Conservation (phyloP, 2,888 invertebrate genomes). For the Nephrocerus scutellatus region DNA sequence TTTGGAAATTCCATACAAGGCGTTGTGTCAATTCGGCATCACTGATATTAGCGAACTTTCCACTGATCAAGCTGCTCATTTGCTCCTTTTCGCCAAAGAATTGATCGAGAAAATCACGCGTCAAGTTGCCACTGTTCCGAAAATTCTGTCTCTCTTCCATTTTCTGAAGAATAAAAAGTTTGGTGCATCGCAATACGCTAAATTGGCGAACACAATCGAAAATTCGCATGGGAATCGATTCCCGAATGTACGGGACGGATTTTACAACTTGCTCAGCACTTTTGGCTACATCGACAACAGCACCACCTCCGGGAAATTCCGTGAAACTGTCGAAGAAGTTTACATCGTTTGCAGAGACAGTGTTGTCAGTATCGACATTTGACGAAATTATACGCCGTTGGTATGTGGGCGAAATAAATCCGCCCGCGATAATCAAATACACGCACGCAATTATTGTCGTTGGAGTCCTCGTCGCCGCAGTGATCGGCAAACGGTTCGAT, state of each 20-base stretch:
- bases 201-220: slow-evolving; percentile 42
- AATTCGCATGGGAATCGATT: slow-evolving; percentile 43
- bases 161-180: slow-evolving; percentile 53
- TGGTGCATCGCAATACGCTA: slow-evolving; percentile 52
- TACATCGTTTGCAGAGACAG: too few species aligned
- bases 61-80: slow-evolving; percentile 38
- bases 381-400: too few species aligned
- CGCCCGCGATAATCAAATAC: too few species aligned
- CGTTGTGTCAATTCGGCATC: slow-evolving; percentile 51
- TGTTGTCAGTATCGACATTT: too few species aligned
- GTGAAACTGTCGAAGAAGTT: too few species aligned
- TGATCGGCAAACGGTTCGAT: too few species aligned
- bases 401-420: too few species aligned
- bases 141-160: slow-evolving; percentile 41
- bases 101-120: slow-evolving; percentile 42
- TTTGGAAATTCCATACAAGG: slow-evolving; percentile 50
- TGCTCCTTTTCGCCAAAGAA: slow-evolving; percentile 37
- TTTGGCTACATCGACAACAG: slow-evolving; percentile 1
- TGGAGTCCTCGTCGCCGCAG: too few species aligned
- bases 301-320: too few species aligned
- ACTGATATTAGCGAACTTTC: slow-evolving; percentile 49
- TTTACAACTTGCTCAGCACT: slow-evolving; percentile 23
- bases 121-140: slow-evolving; percentile 35
- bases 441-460: too few species aligned
- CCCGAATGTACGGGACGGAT: slow-evolving; percentile 39